Conservation (phyloP, 1,140 invertebrate species). For the Mesaphorura yosii region DNA sequence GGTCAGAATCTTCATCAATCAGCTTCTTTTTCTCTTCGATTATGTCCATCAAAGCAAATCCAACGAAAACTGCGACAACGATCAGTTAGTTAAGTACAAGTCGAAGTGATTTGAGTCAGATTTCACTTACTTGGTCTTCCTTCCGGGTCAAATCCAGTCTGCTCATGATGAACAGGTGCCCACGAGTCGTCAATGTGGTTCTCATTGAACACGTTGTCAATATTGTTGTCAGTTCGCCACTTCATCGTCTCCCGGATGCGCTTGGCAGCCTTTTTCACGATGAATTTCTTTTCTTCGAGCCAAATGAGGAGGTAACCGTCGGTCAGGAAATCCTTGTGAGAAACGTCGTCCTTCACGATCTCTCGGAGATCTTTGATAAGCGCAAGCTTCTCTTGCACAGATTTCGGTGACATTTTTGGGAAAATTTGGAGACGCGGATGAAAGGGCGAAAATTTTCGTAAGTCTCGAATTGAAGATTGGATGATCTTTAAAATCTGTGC, state of each 20-base stretch:
- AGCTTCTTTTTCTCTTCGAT: not conserved
- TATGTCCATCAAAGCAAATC: not conserved
- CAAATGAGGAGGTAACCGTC: not conserved
- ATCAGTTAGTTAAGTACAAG: no score
- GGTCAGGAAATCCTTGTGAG: not conserved
- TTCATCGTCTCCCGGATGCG: not conserved
- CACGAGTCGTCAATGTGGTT: not conserved
- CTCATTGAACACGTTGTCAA: not conserved
- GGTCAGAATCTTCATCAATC: not conserved
- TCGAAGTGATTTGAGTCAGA: no score
- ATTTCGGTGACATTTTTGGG: no score
- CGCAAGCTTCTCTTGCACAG: no score
- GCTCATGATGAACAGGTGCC: not conserved
- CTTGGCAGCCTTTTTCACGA: not conserved
- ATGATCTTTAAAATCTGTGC: no score
- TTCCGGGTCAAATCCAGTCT: not conserved
- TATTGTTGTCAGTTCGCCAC: not conserved
- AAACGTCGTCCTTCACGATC: no score
- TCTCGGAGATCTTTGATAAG: no score
- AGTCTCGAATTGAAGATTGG: no score
- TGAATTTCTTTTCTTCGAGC: not conserved
- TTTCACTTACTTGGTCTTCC: not conserved
- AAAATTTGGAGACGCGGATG: no score
- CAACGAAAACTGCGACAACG: not conserved
- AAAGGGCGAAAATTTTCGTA: no score